Conservation (phyloP, 1,140 invertebrate genomes). For the Drosophila parabipectinata region DNA sequence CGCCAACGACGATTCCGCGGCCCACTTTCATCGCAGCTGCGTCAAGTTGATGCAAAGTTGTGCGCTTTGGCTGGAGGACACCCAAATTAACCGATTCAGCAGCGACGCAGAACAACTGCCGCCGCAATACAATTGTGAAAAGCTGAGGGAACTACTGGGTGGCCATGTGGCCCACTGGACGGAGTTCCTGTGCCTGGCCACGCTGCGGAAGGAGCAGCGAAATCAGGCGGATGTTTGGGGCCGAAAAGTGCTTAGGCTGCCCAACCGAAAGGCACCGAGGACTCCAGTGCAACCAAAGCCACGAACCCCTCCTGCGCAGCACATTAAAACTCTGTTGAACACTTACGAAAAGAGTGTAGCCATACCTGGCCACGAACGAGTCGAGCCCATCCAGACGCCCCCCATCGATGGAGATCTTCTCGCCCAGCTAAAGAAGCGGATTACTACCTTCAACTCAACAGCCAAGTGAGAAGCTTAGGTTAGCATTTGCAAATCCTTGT, state of each 20-base stretch:
- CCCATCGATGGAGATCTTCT: constrained; percentile 38
- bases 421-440: constrained; percentile 40
- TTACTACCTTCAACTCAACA: constrained; percentile 58
- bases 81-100: constrained; percentile 85
- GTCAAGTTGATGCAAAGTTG: constrained; percentile 87
- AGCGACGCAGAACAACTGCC: constrained; percentile 86
- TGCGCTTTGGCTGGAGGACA: constrained; percentile 91
- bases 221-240: constrained; percentile 85
- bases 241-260: constrained; percentile 56
- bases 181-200: constrained; percentile 87
- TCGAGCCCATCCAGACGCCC: constrained; percentile 21
- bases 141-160: constrained; percentile 84
- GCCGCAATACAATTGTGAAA: constrained; percentile 88
- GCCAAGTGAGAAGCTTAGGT: constrained; percentile 58
- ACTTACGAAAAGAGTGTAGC: constrained; percentile 87
- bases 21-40: constrained; percentile 65
- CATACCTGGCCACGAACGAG: constrained; percentile 45
- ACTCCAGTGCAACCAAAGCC: constrained; percentile 59
- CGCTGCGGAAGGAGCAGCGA: constrained; percentile 85
- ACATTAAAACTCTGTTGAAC: constrained; percentile 86
- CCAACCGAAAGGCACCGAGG: constrained; percentile 28
- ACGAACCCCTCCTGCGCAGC: constrained; percentile 84
- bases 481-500: no score
- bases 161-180: constrained; percentile 86
- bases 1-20: constrained; percentile 63